Evolutionary conservation across 2,797 vertebrate genomes (phyloP).

Genomic region (Meda fulgida): DNA sequence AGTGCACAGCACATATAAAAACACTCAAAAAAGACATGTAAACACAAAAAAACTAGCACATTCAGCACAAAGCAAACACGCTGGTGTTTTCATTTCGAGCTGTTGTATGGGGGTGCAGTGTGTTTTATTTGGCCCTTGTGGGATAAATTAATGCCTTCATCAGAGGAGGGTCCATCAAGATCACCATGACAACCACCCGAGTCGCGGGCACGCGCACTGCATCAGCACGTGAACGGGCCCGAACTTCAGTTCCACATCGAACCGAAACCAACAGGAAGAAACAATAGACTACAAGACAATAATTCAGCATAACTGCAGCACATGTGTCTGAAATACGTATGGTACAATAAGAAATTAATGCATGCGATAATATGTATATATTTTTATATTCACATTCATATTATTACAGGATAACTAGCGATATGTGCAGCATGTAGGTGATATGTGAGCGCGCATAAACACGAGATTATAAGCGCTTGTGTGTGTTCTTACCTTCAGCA

Average conservation of each 20-base stretch:
- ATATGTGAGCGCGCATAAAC: not conserved
- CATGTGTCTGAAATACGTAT: not conserved
- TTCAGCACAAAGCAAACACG: not conserved
- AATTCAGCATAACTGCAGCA: not conserved
- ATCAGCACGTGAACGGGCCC: slow-evolving; percentile 49
- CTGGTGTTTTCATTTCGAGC: not conserved
- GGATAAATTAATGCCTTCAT: not conserved
- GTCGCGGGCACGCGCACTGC: slow-evolving; percentile 50
- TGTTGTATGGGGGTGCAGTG: not conserved
- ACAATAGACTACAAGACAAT: not conserved
- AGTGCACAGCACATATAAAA: not conserved
- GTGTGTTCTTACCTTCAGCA: slow-evolving; percentile 45
- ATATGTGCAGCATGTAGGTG: not conserved
- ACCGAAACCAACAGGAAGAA: slow-evolving; percentile 32
- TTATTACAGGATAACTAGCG: not conserved
- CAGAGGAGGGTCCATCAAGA: slow-evolving; percentile 21
- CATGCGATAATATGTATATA: not conserved
- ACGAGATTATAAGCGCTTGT: not conserved
- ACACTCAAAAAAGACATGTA: not conserved
- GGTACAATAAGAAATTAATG: too few species aligned
- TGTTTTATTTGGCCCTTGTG: slow-evolving; percentile 30
- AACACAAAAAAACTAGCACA: not conserved
- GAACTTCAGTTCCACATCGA: slow-evolving; percentile 20
- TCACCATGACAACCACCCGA: slow-evolving; percentile 56
- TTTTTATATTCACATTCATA: too few species aligned